Percentiles rank a stretch among this genome's conserved stretches.
Conservation (phyloP, 1,140 invertebrate species). For the Apis mellifera region DNA sequence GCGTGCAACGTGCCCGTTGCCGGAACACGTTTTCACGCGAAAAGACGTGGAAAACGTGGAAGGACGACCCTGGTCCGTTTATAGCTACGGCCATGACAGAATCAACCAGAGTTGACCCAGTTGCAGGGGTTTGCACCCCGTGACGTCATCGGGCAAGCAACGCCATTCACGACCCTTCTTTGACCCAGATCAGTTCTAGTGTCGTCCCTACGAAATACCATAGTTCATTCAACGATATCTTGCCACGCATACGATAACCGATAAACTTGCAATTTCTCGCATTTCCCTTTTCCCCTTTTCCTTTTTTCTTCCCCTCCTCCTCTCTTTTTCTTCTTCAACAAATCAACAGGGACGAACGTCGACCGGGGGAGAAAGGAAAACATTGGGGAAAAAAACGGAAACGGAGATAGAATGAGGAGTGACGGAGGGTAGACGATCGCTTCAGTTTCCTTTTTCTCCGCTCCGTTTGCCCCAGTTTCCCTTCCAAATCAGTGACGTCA, state of each 20-base stretch:
- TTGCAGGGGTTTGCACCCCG: conserved; percentile 59
- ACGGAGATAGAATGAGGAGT: background rate
- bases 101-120: conserved; percentile 61
- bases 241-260: too few relatives aligned
- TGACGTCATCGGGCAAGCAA: conserved; percentile 65
- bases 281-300: too few relatives aligned
- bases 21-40: conserved; percentile 24
- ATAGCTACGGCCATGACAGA: conserved; percentile 67
- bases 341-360: background rate
- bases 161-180: conserved; percentile 66
- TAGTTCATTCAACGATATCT: conserved; percentile 64
- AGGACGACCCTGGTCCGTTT: conserved; percentile 49
- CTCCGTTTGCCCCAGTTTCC: conserved; percentile 72
- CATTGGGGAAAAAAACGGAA: background rate
- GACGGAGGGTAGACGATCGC: conserved; percentile 9
- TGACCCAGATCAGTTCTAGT: conserved; percentile 55
- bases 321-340: too few relatives aligned
- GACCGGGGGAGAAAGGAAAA: background rate
- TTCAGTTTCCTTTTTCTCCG: conserved; percentile 33
- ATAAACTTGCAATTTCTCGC: too few relatives aligned
- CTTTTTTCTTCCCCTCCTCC: fast-evolving
- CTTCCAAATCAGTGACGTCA: conserved; percentile 71
- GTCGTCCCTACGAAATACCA: conserved; percentile 65
- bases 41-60: conserved; percentile 32
- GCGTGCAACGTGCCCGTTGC: background rate